phyloP scores from a whole-genome alignment of 2,113 vertebrate species.

The Thalassarche chlororhynchos region DNA sequence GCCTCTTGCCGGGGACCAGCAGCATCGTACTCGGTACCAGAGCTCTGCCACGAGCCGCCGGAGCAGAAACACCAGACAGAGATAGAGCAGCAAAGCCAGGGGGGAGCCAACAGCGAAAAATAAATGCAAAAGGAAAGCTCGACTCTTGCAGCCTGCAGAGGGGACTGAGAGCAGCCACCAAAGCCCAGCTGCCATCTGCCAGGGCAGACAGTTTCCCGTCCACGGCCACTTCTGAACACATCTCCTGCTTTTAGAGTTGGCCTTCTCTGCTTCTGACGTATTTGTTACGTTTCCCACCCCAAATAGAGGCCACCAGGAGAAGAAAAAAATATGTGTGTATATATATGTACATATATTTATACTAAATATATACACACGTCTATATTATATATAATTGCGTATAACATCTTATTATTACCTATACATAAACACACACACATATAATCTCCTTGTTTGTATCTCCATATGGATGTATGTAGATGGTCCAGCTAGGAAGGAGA shows the following conservation, averaged over 20 bases:
- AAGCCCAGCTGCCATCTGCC: not conserved
- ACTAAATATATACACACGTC: not conserved
- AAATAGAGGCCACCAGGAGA: not conserved
- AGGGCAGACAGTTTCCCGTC: not conserved
- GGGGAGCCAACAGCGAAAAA: no score
- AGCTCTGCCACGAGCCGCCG: not conserved
- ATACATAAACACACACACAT: not conserved
- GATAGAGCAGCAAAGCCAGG: not conserved
- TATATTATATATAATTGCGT: not conserved
- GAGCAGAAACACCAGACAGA: not conserved
- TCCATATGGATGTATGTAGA: not conserved
- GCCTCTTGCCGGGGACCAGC: not conserved
- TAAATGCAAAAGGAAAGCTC: not conserved
- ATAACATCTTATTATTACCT: not conserved
- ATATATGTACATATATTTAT: not conserved
- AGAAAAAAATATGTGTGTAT: not conserved
- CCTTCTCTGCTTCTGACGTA: not conserved
- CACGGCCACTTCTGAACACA: fast-evolving
- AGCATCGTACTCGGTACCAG: fast-evolving
- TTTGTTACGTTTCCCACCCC: not conserved
- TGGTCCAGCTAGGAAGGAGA: not conserved
- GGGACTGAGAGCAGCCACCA: not conserved
- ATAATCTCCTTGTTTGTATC: not conserved
- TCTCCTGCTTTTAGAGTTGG: not conserved
- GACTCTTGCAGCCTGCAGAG: no score